Conservation (phyloP, 2,797 vertebrate species). For the Coracias cyanogaster region DNA sequence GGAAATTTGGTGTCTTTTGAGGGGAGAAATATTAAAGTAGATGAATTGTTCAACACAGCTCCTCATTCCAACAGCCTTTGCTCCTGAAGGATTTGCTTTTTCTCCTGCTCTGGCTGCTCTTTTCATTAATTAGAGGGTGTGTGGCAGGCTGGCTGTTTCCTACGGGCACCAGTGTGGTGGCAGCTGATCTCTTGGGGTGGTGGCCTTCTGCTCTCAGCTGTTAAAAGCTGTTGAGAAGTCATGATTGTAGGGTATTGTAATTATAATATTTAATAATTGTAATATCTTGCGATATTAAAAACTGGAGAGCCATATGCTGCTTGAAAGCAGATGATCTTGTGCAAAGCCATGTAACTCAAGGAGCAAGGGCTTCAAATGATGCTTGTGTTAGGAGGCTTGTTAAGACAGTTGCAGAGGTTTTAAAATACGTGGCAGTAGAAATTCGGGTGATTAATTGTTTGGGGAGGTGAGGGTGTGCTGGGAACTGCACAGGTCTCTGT, state of each 20-base stretch:
- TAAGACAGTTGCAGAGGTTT: neutral
- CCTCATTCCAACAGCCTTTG: neutral
- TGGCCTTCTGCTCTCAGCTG: neutral
- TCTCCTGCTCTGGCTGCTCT: neutral
- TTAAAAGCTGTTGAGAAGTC: neutral
- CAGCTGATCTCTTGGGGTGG: neutral
- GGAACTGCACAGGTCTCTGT: neutral
- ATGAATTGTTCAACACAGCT: neutral
- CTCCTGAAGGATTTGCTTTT: neutral
- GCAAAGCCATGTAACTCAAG: neutral
- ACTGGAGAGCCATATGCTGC: neutral
- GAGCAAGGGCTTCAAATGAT: neutral
- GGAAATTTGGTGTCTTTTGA: conserved; percentile 65
- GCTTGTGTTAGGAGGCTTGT: neutral
- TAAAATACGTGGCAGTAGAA: neutral
- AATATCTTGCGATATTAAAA: neutral
- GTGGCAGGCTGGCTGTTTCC: neutral
- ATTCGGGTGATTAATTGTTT: neutral
- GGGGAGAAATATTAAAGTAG: neutral
- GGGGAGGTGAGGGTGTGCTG: neutral
- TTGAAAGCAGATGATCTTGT: neutral
- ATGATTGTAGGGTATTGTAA: neutral
- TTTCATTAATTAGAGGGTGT: neutral
- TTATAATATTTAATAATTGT: no score
- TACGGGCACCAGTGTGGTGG: neutral